These are phyloP conservation scores for Rhynchotus rufescens DNA, from an alignment of 2,797 vertebrate species.

Conservation along the genomic window DNA sequence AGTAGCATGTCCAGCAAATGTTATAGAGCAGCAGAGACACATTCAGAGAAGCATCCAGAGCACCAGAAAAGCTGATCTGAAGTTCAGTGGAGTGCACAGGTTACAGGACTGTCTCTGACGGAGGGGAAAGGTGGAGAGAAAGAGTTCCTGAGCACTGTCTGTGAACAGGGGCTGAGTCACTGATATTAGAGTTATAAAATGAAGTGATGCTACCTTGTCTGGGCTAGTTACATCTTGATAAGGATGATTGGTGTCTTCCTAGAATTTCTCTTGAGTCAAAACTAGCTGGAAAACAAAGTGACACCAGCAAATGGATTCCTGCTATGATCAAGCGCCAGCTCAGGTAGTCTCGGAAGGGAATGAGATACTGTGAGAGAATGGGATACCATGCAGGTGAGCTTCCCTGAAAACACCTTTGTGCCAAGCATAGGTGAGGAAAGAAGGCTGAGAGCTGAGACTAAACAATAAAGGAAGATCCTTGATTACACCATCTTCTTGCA, in stretches of 20 bases:
- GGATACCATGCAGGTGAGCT: not conserved
- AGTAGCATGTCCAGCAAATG: accelerated
- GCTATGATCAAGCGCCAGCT: not conserved
- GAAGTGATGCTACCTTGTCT: not conserved
- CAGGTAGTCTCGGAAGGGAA: not conserved
- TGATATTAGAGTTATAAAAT: not conserved
- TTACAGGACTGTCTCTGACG: not conserved
- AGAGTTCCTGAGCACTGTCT: not conserved
- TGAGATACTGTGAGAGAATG: not conserved
- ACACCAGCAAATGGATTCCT: constrained; percentile 6
- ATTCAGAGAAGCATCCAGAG: not conserved
- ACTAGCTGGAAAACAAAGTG: constrained; percentile 28
- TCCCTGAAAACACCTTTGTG: not conserved
- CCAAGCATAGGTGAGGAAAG: not conserved
- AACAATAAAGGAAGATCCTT: not conserved
- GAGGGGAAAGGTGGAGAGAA: constrained; percentile 13
- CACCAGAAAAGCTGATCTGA: not conserved
- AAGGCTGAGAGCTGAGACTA: not conserved
- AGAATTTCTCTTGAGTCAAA: constrained; percentile 50
- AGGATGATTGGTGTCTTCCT: constrained; percentile 12
- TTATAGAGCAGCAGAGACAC: not conserved
- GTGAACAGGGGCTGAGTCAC: constrained; percentile 41
- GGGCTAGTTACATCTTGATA: constrained; percentile 62
- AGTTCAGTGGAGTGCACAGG: not conserved
- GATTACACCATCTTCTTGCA: not conserved